Evolutionary conservation across 2,888 invertebrate species (phyloP), one percentile per base, ranked within the genome.

Genomic region (Thymelicus lineola): DNA sequence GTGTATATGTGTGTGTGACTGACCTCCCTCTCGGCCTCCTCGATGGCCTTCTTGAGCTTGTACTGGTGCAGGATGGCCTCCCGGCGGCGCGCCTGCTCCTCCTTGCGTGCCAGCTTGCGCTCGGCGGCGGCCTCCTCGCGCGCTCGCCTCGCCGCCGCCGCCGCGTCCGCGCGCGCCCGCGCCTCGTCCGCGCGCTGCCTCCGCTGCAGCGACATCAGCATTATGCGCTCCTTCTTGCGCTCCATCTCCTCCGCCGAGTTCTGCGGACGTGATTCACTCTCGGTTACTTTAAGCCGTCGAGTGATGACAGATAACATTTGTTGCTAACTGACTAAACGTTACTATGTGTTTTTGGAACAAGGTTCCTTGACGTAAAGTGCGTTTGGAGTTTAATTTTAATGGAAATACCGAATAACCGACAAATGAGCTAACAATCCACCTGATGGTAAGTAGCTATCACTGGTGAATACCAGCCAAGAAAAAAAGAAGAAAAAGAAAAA

Each of bases 51-150:
- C 86, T 98, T 98, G 78, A 98, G 94, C 90, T 98, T 97, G 92
- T 99, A 98, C 88, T 98, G 97, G 83, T 98, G 98, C 79, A 98
- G 95, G 83, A 99, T 99, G 75, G 95, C 95, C 76, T 98, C 97
- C 68, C 98, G 93, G 72, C 98, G 94, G n/a, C 96, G 95, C 80
- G 96, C 96, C 87, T 99, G 98, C 82, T 98, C 98, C 80, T 97
- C 96, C 78, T 96, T 95, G 83, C 97, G 94, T 80, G 95, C 94
- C 76, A 95, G 93, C 91, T 97, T 95, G 86, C 96, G 95, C 85
- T 98, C 96, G 80, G 95, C 95, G 80, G 96, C 96, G 74, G 95
- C 94, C 74, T 97, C 96, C 78, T 97, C 97, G 61, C 96, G 94
- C 80, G 97, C 97, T 64, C 96, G 94, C 73, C 97, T 94, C 66